A percentile compares a stretch with the other conserved stretches of the same genome.
These are phyloP conservation scores for Netelia melanura DNA, from an alignment of 2,888 invertebrate species.

Conservation along the genomic window DNA sequence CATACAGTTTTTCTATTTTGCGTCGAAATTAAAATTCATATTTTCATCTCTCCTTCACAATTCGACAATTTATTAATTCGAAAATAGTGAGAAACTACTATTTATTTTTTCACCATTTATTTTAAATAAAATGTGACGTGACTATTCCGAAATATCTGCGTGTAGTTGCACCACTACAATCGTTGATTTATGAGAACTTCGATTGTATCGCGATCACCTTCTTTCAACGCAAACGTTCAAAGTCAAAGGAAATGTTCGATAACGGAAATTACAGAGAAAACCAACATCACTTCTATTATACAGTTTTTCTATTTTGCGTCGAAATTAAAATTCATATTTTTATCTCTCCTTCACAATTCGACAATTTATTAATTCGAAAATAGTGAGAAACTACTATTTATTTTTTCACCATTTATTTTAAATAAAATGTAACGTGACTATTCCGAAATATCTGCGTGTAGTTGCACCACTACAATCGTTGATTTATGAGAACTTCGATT, in stretches of 20 bases:
- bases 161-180: neutral
- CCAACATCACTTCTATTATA: too few relatives aligned
- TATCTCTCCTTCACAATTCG: neutral
- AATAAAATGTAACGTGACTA: neutral
- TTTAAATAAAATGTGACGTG: neutral
- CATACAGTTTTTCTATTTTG: neutral
- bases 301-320: slow-evolving; percentile 2
- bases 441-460: neutral
- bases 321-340: neutral
- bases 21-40: neutral
- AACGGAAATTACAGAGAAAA: too few relatives aligned
- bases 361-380: neutral
- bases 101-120: neutral
- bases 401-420: neutral
- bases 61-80: neutral
- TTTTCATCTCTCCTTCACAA: neutral
- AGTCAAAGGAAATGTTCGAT: too few relatives aligned
- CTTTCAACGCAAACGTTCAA: neutral
- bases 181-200: neutral
- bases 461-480: neutral
- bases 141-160: neutral
- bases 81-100: neutral
- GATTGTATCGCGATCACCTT: neutral
- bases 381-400: neutral
- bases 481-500: neutral